These are phyloP conservation scores for Diachasmimorpha longicaudata DNA, from an alignment of 1,140 invertebrate species.

Conservation along the genomic window DNA sequence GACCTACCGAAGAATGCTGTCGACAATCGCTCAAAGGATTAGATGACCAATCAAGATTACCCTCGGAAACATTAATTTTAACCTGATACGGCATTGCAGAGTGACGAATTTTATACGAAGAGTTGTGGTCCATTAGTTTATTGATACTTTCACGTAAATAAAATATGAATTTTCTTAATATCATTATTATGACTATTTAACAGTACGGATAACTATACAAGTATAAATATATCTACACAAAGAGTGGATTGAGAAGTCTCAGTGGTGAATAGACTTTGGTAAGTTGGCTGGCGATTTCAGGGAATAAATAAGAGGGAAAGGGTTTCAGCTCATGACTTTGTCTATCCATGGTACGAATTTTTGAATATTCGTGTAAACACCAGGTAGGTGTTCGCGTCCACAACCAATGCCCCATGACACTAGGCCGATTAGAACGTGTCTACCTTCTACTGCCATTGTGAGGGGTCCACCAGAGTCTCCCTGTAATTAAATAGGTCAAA, in stretches of 20 bases:
- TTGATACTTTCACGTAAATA: not conserved
- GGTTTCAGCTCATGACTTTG: conserved; percentile 72
- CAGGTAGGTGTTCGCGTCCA: conserved; percentile 85
- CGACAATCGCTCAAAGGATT: no score
- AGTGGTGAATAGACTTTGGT: conserved; percentile 15
- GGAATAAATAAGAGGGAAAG: not conserved
- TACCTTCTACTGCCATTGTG: conserved; percentile 80
- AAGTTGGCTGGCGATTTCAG: not conserved
- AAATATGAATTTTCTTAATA: not conserved
- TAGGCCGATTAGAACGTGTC: conserved; percentile 83
- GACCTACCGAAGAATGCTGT: no score
- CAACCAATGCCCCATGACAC: conserved; percentile 93
- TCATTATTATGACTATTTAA: not conserved
- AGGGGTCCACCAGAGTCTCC: conserved; percentile 86
- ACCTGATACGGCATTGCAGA: not conserved
- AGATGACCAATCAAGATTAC: no score
- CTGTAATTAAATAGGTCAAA: conserved; percentile 50
- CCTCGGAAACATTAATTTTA: no score
- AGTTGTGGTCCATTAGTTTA: not conserved
- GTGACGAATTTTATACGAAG: not conserved
- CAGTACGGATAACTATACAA: conserved; percentile 19
- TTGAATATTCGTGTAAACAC: conserved; percentile 90
- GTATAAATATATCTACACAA: conserved; percentile 24
- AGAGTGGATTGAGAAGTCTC: not conserved
- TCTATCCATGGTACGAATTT: conserved; percentile 93